These are phyloP conservation scores for Saccopteryx leptura DNA, from an alignment of 2,113 vertebrate species.

Conservation along the genomic window DNA sequence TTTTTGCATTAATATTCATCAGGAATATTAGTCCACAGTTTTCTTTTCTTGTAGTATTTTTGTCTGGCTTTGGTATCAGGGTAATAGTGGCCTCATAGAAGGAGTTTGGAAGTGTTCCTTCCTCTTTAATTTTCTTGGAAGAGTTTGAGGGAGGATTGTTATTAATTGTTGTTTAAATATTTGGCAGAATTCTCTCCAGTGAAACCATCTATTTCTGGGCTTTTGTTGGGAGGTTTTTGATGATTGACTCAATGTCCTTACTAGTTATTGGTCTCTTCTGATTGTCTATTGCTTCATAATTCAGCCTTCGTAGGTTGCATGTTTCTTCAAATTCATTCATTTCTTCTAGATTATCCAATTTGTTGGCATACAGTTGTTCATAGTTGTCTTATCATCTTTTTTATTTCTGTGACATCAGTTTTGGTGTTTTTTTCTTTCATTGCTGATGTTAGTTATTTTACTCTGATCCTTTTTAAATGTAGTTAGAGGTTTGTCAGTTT, in stretches of 20 bases:
- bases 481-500: neutral
- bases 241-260: neutral
- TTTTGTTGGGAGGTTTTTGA: slow-evolving; percentile 21
- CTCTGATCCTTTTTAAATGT: neutral
- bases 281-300: slow-evolving; percentile 21
- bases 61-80: neutral
- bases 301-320: neutral
- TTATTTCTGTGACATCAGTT: neutral
- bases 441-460: neutral
- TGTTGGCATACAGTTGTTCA: neutral
- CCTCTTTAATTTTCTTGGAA: neutral
- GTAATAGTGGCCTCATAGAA: neutral
- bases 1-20: neutral
- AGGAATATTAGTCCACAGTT: neutral
- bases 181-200: neutral
- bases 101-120: neutral
- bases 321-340: neutral
- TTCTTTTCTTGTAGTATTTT: neutral
- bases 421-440: neutral
- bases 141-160: neutral
- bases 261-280: neutral
- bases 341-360: neutral
- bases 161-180: slow-evolving; percentile 34
- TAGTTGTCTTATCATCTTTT: neutral
- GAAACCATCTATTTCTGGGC: neutral